These are phyloP conservation scores for Gobio occitaniae DNA, from an alignment of 2,797 vertebrate genomes.

Conservation along the genomic window DNA sequence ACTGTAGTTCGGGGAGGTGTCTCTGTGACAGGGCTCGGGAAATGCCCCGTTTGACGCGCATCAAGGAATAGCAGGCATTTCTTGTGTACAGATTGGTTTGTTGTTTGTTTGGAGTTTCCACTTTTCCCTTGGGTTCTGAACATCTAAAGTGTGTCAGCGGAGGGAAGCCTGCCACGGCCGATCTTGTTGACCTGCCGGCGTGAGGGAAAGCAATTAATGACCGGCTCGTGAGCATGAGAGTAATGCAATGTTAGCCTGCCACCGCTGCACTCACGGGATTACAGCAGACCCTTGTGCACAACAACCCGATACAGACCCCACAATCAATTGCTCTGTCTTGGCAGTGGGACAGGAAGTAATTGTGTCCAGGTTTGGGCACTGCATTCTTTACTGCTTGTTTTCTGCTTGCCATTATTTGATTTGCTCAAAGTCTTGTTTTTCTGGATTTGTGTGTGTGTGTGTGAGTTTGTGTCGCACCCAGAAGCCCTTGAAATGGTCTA, in stretches of 20 bases:
- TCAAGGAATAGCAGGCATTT: background rate
- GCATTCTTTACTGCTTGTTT: slow-evolving; percentile 34
- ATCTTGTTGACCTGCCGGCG: slow-evolving; percentile 12
- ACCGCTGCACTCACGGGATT: slow-evolving; percentile 10
- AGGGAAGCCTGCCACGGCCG: slow-evolving; percentile 2
- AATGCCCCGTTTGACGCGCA: background rate
- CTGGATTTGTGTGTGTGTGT: background rate
- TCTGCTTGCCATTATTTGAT: slow-evolving; percentile 47
- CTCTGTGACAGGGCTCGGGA: slow-evolving; percentile 16
- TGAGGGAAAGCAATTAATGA: slow-evolving; percentile 26
- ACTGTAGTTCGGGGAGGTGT: slow-evolving; percentile 3
- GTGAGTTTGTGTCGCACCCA: background rate
- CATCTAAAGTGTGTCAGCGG: background rate
- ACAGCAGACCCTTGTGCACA: slow-evolving; percentile 30
- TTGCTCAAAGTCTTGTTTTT: slow-evolving; percentile 19
- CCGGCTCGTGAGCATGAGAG: slow-evolving; percentile 1
- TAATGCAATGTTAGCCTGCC: slow-evolving; percentile 16
- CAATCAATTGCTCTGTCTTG: slow-evolving; percentile 30
- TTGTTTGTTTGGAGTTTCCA: background rate
- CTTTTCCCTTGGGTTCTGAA: background rate
- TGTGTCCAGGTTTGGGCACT: slow-evolving; percentile 46
- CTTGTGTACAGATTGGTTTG: background rate
- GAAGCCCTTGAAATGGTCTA: background rate
- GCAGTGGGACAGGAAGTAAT: slow-evolving; percentile 38
- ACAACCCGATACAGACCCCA: slow-evolving; percentile 8